phyloP scores from a whole-genome alignment of 1,140 invertebrate genomes.

The Mycetomoellerius zeteki region DNA sequence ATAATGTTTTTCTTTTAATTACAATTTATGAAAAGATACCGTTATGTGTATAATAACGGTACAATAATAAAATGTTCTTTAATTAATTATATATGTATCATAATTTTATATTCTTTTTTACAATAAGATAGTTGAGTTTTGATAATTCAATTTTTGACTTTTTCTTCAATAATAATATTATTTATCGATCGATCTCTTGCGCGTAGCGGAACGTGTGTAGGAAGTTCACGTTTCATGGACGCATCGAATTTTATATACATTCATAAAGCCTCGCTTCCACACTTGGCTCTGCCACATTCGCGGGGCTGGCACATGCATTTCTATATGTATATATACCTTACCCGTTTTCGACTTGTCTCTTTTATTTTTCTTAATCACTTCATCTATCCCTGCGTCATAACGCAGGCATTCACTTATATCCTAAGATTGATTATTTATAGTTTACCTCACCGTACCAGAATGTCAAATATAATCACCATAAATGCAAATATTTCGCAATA shows the following conservation, averaged over 20 bases:
- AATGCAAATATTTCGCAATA: slow-evolving; percentile 53
- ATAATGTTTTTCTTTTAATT: slow-evolving; percentile 4
- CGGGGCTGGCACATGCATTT: slow-evolving; percentile 40
- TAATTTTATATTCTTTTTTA: slow-evolving; percentile 10
- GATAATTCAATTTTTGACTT: neutral
- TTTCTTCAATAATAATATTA: neutral
- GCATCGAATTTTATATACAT: slow-evolving; percentile 68
- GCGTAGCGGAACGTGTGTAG: slow-evolving; percentile 4
- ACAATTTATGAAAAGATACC: slow-evolving; percentile 5
- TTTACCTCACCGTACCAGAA: slow-evolving; percentile 54
- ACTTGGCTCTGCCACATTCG: slow-evolving; percentile 54
- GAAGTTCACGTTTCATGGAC: slow-evolving; percentile 46
- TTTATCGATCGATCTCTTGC: slow-evolving; percentile 15
- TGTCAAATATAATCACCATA: slow-evolving; percentile 43
- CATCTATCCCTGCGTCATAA: neutral
- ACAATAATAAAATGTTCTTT: neutral
- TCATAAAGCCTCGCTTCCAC: slow-evolving; percentile 54
- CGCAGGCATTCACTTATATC: slow-evolving; percentile 55
- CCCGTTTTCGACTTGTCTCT: slow-evolving; percentile 55
- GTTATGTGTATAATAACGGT: neutral
- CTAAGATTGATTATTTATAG: slow-evolving; percentile 73
- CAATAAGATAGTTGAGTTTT: slow-evolving; percentile 9
- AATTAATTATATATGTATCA: neutral
- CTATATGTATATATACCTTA: slow-evolving; percentile 66
- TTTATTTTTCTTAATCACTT: slow-evolving; percentile 14